Conservation (phyloP, 2,888 invertebrate genomes). For the Eupeodes luniger region DNA sequence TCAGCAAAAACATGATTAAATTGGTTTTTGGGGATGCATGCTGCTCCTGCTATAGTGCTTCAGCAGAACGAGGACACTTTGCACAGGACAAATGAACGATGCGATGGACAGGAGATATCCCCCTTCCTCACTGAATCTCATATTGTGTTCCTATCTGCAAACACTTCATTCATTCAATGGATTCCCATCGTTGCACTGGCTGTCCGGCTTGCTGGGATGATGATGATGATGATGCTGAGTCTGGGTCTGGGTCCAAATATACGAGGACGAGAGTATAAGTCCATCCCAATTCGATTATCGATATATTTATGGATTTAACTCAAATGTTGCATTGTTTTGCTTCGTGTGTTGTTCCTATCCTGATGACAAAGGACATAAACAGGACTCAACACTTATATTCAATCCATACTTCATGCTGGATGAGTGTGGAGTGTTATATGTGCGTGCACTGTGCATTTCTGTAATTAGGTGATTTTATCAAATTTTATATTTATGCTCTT, state of each 20-base stretch:
- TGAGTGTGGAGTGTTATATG: conserved; percentile 22
- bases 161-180: conserved; percentile 60
- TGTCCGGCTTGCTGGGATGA: too few relatives aligned
- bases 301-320: conserved; percentile 80
- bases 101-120: conserved; percentile 14
- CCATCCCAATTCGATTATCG: conserved; percentile 79
- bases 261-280: conserved; percentile 18
- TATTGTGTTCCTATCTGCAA: conserved; percentile 48
- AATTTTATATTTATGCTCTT: conserved; percentile 78
- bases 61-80: conserved; percentile 9
- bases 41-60: not conserved
- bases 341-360: not conserved
- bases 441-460: conserved; percentile 75
- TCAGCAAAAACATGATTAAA: conserved; percentile 76
- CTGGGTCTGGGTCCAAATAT: conserved; percentile 2
- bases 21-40: conserved; percentile 65
- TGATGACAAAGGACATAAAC: conserved; percentile 8
- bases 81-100: conserved; percentile 13
- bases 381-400: conserved; percentile 27
- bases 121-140: not conserved
- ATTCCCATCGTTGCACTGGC: conserved; percentile 61
- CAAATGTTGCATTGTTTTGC: conserved; percentile 71
- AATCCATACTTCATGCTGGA: conserved; percentile 29
- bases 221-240: conserved; percentile 37
- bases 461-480: conserved; percentile 80